Evolutionary conservation across 2,888 invertebrate species (phyloP).

Genomic region (Priocnemis perturbator): DNA sequence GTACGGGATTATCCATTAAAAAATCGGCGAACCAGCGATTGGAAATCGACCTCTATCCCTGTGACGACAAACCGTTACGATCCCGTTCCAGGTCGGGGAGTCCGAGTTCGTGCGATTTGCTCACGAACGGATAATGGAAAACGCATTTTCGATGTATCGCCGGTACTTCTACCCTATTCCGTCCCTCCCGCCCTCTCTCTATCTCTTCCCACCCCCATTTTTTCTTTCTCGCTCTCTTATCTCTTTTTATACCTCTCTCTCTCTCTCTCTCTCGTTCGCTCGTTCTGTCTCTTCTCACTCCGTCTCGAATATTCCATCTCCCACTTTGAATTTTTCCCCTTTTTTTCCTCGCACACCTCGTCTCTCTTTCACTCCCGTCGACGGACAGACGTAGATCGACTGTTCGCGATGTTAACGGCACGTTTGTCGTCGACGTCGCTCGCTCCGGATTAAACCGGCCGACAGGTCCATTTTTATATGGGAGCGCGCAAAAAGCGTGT

Average conservation of each 20-base stretch:
- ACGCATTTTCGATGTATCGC: constrained; percentile 61
- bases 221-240: not conserved
- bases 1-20: constrained; percentile 50
- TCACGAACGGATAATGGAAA: constrained; percentile 63
- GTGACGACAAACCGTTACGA: constrained; percentile 28
- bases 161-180: constrained; percentile 20
- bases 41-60: constrained; percentile 45
- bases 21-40: constrained; percentile 41
- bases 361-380: not conserved
- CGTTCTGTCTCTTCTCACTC: not conserved
- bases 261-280: not conserved
- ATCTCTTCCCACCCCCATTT: not conserved
- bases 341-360: not conserved
- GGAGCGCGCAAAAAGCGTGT: constrained; percentile 20
- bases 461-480: constrained; percentile 46
- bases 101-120: constrained; percentile 39
- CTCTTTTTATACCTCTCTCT: not conserved
- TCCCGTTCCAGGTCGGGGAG: constrained; percentile 21
- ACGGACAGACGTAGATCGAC: constrained; percentile 19
- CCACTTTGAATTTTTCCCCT: constrained; percentile 2
- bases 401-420: constrained; percentile 52
- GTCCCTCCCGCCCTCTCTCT: constrained; percentile 18
- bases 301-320: constrained; percentile 1
- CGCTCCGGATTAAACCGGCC: constrained; percentile 49
- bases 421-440: constrained; percentile 36